phyloP scores from a whole-genome alignment of 2,113 vertebrate species.

The Willisornis vidua region DNA sequence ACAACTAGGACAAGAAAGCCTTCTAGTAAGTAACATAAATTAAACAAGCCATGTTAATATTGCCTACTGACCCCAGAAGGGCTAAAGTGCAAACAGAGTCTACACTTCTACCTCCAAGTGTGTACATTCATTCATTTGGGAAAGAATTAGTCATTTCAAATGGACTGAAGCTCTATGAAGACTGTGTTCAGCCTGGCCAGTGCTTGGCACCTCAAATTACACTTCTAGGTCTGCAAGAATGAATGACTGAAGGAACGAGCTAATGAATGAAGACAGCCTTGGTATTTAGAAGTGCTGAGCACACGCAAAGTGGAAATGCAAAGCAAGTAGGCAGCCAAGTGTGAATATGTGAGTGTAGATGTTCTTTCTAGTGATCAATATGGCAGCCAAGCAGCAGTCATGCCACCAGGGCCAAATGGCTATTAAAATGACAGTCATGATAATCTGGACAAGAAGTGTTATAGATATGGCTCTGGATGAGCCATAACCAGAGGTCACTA shows the following conservation, averaged over 20 bases:
- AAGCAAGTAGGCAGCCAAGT: not conserved
- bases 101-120: not conserved
- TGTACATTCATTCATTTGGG: not conserved
- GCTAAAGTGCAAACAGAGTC: not conserved
- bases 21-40: not conserved
- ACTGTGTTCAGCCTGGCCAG: not conserved
- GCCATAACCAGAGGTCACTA: not conserved
- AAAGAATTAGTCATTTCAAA: not conserved
- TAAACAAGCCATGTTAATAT: not conserved
- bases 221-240: not conserved
- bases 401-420: not conserved
- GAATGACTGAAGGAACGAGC: not conserved
- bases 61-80: not conserved
- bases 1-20: not conserved
- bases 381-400: not conserved
- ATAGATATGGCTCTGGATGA: not conserved
- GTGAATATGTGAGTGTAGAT: not conserved
- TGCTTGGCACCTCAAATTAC: not conserved
- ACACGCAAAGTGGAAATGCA: not conserved
- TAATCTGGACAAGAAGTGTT: not conserved
- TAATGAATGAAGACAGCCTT: not conserved
- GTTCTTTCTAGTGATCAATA: not conserved
- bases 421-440: not conserved
- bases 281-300: conserved; percentile 11
- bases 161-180: not conserved